These are phyloP conservation scores for Nemotelus nigrinus DNA, from an alignment of 2,888 invertebrate genomes.

Conservation along the genomic window DNA sequence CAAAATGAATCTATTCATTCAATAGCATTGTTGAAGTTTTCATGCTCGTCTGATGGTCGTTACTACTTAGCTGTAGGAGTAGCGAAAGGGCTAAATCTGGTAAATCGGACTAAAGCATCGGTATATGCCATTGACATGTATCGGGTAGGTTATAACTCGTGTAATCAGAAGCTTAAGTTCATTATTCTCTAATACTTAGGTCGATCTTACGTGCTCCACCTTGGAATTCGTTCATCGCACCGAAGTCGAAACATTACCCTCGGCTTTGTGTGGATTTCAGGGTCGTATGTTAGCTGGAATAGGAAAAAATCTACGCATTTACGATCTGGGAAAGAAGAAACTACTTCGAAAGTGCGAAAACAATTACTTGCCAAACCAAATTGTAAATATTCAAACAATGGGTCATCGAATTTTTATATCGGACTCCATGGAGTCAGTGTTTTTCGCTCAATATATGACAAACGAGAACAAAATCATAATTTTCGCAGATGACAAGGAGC, in stretches of 20 bases:
- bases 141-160: conserved; percentile 54
- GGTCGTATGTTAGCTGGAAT: conserved; percentile 92
- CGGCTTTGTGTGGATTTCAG: conserved; percentile 89
- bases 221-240: conserved; percentile 95
- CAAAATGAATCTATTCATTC: conserved; percentile 98
- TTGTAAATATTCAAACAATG: conserved; percentile 92
- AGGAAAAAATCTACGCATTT: conserved; percentile 89
- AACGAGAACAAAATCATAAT: conserved; percentile 97
- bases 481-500: conserved; percentile 98
- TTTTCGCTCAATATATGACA: conserved; percentile 93
- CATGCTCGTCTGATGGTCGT: conserved; percentile 66
- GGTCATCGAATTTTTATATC: conserved; percentile 94
- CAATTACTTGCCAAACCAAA: conserved; percentile 93
- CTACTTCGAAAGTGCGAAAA: conserved; percentile 97
- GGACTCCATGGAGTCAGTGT: conserved; percentile 96
- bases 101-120: conserved; percentile 79
- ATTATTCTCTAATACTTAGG: conserved; percentile 50
- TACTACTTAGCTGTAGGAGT: conserved; percentile 86
- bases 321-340: conserved; percentile 97
- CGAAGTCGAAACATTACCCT: conserved; percentile 89
- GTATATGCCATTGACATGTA: conserved; percentile 91
- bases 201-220: conserved; percentile 80
- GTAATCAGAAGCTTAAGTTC: no score
- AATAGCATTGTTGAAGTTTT: conserved; percentile 84
- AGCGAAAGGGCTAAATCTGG: conserved; percentile 88